phyloP scores from a whole-genome alignment of 2,113 vertebrate species.

The Amphilophus citrinellus region DNA sequence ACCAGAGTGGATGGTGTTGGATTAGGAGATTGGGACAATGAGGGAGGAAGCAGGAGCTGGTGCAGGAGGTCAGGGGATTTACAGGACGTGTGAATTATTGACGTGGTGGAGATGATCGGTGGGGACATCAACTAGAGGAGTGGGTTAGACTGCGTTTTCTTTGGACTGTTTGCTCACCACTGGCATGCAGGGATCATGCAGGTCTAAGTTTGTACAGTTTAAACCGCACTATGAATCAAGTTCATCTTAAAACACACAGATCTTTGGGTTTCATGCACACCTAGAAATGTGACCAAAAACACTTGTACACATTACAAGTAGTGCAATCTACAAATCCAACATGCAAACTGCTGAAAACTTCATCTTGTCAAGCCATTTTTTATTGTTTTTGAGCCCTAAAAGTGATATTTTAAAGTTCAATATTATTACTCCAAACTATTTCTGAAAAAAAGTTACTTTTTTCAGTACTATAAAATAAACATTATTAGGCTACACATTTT shows the following conservation, averaged over 20 bases:
- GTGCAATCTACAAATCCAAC: constrained; percentile 8
- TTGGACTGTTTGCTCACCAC: constrained; percentile 79
- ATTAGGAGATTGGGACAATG: constrained; percentile 45
- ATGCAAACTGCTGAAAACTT: constrained; percentile 33
- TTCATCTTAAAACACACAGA: background rate
- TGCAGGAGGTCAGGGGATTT: background rate
- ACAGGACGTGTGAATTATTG: background rate
- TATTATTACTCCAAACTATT: background rate
- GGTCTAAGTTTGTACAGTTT: background rate
- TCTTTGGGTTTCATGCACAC: constrained; percentile 7
- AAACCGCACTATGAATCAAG: background rate
- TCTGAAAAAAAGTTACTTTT: background rate
- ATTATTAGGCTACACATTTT: background rate
- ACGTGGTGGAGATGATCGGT: background rate
- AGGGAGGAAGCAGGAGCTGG: constrained; percentile 24
- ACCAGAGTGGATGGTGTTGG: constrained; percentile 56
- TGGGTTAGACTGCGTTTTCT: background rate
- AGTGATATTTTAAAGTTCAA: background rate
- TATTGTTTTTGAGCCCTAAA: background rate
- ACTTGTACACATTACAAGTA: background rate
- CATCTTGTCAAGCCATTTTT: background rate
- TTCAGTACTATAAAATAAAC: background rate
- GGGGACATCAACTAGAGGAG: constrained; percentile 32
- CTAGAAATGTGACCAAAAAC: background rate
- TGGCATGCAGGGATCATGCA: constrained; percentile 77